A percentile compares a stretch with the other conserved stretches of the same genome.
Conservation (phyloP, 2,888 invertebrate genomes). For the Andrena haemorrhoa region DNA sequence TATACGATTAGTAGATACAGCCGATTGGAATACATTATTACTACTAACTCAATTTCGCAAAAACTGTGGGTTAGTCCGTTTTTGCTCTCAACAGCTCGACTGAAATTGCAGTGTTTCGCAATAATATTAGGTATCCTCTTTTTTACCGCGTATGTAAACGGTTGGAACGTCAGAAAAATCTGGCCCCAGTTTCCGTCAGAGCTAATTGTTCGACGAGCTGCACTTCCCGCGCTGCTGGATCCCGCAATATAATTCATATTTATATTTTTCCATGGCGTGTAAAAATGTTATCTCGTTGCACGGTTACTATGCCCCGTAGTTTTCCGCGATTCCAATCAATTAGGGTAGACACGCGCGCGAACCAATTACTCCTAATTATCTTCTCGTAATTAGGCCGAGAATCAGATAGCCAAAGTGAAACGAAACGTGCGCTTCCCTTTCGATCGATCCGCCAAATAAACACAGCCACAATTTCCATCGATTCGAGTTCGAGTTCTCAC, state of each 20-base stretch:
- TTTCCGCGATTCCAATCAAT: not conserved
- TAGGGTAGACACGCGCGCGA: not conserved
- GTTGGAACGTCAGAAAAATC: no score
- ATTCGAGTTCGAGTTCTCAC: not conserved
- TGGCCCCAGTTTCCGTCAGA: no score
- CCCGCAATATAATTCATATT: not conserved
- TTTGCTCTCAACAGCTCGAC: no score
- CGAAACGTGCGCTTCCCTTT: not conserved
- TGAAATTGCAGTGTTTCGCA: no score
- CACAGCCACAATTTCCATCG: not conserved
- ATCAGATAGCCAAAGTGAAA: not conserved
- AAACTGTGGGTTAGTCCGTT: no score
- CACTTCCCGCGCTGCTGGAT: not conserved
- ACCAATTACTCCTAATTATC: constrained; percentile 14
- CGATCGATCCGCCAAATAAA: constrained; percentile 10
- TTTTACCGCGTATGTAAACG: no score
- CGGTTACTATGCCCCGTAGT: not conserved
- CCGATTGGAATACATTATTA: no score
- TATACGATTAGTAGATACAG: no score
- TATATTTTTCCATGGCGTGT: not conserved
- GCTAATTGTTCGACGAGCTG: not conserved
- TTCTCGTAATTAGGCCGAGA: not conserved
- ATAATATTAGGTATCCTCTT: no score
- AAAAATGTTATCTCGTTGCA: not conserved
- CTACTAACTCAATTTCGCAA: no score